A percentile compares a stretch with the other conserved stretches of the same genome.
Conservation (phyloP, 2,888 invertebrate genomes). For the Lasiommata megera region DNA sequence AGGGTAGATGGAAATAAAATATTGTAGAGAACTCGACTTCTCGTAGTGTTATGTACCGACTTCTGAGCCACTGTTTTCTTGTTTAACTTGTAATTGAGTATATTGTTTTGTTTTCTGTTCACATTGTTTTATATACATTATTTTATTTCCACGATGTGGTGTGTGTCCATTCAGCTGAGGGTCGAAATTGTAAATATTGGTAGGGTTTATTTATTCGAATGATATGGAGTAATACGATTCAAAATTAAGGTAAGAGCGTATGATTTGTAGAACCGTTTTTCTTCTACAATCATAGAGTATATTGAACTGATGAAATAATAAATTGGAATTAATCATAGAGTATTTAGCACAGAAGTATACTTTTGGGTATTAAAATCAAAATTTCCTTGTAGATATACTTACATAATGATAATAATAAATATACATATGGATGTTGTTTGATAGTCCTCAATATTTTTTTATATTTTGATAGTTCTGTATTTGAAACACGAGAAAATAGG, state of each 20-base stretch:
- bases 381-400: slow-evolving; percentile 78
- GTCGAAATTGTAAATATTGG: slow-evolving; percentile 75
- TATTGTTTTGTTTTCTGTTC: slow-evolving; percentile 45
- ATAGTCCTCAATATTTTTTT: slow-evolving; percentile 82
- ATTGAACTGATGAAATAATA: slow-evolving; percentile 64
- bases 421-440: slow-evolving; percentile 80
- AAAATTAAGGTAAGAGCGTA: slow-evolving; percentile 50
- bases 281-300: slow-evolving; percentile 60
- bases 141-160: slow-evolving; percentile 70
- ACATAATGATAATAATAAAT: slow-evolving; percentile 77
- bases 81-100: slow-evolving; percentile 41
- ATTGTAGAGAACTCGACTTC: slow-evolving; percentile 64
- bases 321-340: slow-evolving; percentile 65
- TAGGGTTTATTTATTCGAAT: slow-evolving; percentile 76
- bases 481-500: slow-evolving; percentile 75
- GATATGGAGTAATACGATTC: slow-evolving; percentile 55
- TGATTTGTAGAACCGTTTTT: slow-evolving; percentile 56
- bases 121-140: slow-evolving; percentile 64
- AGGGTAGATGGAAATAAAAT: slow-evolving; percentile 78
- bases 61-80: slow-evolving; percentile 53
- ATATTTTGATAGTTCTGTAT: slow-evolving; percentile 83
- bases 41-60: slow-evolving; percentile 56
- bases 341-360: slow-evolving; percentile 74
- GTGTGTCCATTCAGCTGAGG: slow-evolving; percentile 77
- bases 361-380: slow-evolving; percentile 72